Base-by-base conservation (phyloP, 1,140 invertebrate species). In the Rhyzopertha dominica region DNA sequence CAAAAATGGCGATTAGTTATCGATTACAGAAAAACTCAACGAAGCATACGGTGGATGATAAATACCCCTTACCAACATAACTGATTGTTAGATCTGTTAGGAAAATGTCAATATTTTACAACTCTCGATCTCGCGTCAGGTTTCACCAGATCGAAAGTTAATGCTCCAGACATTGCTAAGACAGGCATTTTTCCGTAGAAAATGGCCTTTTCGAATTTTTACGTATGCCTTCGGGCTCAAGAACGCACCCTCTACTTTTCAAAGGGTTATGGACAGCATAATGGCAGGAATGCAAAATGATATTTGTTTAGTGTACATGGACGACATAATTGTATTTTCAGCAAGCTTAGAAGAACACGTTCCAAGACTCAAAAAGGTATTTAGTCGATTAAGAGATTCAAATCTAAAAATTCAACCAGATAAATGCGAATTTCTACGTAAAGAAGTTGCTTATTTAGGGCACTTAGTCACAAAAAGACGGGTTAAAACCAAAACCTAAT, bases 61-160 rank as follows among this genome's bases (percentile, higher is more conserved):
- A 17, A 20, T 77, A 65, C 56, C 77, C 74, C 1, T 47, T 80
- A 5, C 76, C 75, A 59, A 67, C 28, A 74, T 79, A 9, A 64
- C 69, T 19, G 66, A 73, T 10, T 66, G 25, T 52, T 79, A 17
- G 62, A 72, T 43, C 51, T 55, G 20, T 40, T 77, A 23, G 59
- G 60, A 4, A 66, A 68, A 30, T 56, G 61, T 17, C 61, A 61
- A 20, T 73, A 67, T 47, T 77, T 77, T 53, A 65, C 67, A 9
- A 65, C 68, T 5, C 47, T 77, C 4, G 73, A 78, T 56, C 47
- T 76, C 8, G 53, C 62, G 0, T 64, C 57, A 13, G 74, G 75
- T 78, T 70, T 53, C 71, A 69, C 59, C 73, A 79, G 56, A 62
- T 78, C 14, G 26, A 41, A 38, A 51, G n/a, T 76, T n/a, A 56